Conservation (phyloP, 2,113 vertebrate genomes). For the Oncorhynchus masou region DNA sequence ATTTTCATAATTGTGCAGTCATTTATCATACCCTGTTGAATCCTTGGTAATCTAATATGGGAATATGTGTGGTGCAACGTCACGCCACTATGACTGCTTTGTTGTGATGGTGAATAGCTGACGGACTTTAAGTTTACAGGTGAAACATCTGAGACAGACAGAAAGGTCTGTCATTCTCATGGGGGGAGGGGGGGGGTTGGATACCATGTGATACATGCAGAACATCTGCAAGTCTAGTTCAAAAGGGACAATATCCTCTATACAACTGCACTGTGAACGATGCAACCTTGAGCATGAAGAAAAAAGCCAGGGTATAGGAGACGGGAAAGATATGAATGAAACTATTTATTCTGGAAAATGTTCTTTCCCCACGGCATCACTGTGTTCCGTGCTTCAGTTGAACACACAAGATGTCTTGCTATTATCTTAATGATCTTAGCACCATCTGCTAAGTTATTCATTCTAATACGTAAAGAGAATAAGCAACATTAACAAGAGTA, state of each 20-base stretch:
- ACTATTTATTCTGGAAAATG: not conserved
- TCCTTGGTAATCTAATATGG: conserved; percentile 66
- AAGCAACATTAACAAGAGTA: not conserved
- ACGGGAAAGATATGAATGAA: not conserved
- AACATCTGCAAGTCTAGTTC: not conserved
- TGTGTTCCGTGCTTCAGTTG: no score
- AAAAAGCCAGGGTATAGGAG: not conserved
- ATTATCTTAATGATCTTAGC: not conserved
- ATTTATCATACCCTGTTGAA: conserved; percentile 66
- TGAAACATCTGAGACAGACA: conserved; percentile 11
- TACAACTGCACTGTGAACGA: not conserved
- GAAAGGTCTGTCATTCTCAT: conserved; percentile 24
- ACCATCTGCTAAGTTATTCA: not conserved
- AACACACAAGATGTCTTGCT: not conserved
- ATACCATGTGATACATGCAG: not conserved
- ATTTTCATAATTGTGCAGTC: conserved; percentile 48
- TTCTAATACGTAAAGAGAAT: not conserved
- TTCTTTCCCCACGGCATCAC: not conserved
- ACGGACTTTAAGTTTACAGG: conserved; percentile 47
- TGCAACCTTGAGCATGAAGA: not conserved
- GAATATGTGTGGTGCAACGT: conserved; percentile 52
- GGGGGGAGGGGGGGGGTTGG: not conserved
- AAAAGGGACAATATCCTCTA: not conserved
- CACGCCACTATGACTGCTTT: conserved; percentile 36
- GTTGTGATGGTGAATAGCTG: conserved; percentile 42